These are phyloP conservation scores for Ephestia elutella DNA, from an alignment of 1,140 invertebrate species.

Conservation along the genomic window DNA sequence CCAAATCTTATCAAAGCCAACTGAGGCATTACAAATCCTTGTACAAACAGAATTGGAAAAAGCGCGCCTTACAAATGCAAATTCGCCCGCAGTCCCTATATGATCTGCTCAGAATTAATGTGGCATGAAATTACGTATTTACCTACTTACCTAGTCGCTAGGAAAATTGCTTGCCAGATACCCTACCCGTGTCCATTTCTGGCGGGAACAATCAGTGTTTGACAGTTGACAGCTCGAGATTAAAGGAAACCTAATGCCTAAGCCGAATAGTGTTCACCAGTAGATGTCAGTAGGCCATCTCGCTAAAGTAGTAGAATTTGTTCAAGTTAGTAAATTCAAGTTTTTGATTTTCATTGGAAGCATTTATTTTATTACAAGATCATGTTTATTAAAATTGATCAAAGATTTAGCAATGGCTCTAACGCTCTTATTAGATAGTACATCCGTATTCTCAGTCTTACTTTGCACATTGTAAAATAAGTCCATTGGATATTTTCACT, in stretches of 20 bases:
- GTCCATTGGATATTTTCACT: not conserved
- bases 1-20: constrained; percentile 1
- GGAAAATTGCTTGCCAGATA: constrained; percentile 59
- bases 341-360: no score
- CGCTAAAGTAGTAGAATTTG: no score
- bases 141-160: constrained; percentile 61
- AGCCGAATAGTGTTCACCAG: not conserved
- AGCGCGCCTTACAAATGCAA: constrained; percentile 28
- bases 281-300: no score
- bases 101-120: constrained; percentile 55
- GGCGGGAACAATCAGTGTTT: not conserved
- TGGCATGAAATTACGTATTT: constrained; percentile 64
- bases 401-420: no score
- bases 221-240: not conserved
- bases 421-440: no score
- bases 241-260: not conserved
- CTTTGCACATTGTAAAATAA: no score
- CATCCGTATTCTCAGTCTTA: no score
- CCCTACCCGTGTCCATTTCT: constrained; percentile 39
- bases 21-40: constrained; percentile 3
- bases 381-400: no score
- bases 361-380: no score
- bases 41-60: constrained; percentile 4
- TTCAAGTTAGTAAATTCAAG: no score
- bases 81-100: constrained; percentile 27